Conservation (phyloP, 2,888 invertebrate genomes). For the Julus scandinavius region DNA sequence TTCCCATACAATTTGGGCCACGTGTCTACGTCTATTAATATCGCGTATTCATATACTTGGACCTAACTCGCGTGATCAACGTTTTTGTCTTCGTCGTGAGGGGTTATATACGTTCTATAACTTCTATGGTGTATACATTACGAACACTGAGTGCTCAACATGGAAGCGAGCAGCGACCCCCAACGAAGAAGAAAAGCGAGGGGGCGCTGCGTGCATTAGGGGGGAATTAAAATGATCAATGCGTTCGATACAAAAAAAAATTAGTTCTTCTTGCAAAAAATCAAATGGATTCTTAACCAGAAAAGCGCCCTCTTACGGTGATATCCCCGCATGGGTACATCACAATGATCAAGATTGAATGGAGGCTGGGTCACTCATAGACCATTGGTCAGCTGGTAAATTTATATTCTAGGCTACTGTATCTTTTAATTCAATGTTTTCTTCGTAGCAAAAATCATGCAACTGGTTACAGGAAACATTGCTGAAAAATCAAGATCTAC, state of each 20-base stretch:
- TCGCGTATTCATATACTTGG: neutral
- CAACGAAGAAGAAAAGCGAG: neutral
- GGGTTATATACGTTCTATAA: neutral
- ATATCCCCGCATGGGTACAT: neutral
- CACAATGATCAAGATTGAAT: neutral
- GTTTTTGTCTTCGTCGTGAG: neutral
- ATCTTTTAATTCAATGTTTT: no score
- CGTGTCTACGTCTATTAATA: conserved; percentile 14
- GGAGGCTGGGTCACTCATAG: no score
- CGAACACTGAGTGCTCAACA: conserved; percentile 12
- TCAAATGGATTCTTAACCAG: neutral
- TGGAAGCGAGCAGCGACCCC: neutral
- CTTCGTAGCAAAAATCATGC: no score
- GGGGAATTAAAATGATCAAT: conserved; percentile 31
- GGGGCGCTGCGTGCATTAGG: conserved; percentile 33
- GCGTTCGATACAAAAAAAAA: neutral
- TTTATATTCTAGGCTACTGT: no score
- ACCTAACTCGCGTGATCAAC: neutral
- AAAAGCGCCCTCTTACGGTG: conserved; percentile 21
- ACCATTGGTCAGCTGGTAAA: neutral
- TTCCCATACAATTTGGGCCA: conserved; percentile 33
- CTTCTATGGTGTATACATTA: neutral
- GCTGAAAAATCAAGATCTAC: no score
- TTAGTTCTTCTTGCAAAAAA: neutral
- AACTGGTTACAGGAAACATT: no score